Evolutionary conservation across 1,140 invertebrate genomes (phyloP).

Genomic region (Neelides sp.): DNA sequence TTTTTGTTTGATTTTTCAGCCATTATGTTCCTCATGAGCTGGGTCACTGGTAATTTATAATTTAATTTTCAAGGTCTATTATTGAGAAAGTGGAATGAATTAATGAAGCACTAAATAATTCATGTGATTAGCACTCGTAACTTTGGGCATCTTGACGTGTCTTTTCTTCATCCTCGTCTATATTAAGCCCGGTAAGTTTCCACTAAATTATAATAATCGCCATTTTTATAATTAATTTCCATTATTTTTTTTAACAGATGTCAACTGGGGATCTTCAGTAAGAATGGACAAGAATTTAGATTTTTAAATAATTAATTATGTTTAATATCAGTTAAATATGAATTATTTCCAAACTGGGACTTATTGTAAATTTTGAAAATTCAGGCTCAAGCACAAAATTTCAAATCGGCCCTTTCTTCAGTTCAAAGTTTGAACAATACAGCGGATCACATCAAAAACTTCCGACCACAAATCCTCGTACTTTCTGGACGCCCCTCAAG

Average conservation of each 20-base stretch:
- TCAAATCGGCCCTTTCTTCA: slow-evolving; percentile 43
- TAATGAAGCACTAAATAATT: slow-evolving; percentile 21
- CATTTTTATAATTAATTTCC: slow-evolving; percentile 4
- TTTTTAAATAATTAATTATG: too few relatives aligned
- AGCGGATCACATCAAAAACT: slow-evolving; percentile 51
- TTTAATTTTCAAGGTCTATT: too few relatives aligned
- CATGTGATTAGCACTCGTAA: slow-evolving; percentile 38
- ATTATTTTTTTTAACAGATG: slow-evolving; percentile 41
- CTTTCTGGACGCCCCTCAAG: slow-evolving; percentile 42
- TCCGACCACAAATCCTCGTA: slow-evolving; percentile 47
- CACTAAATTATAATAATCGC: too few relatives aligned
- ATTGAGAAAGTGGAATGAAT: neutral
- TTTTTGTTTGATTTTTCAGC: slow-evolving; percentile 81
- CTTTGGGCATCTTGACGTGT: slow-evolving; percentile 40
- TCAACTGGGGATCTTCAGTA: slow-evolving; percentile 52
- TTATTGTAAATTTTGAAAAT: too few relatives aligned
- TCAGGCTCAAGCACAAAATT: slow-evolving; percentile 47
- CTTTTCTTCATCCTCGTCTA: slow-evolving; percentile 43
- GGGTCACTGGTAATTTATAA: slow-evolving; percentile 58
- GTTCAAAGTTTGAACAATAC: slow-evolving; percentile 42
- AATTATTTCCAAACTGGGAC: too few relatives aligned
- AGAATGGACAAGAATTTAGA: too few relatives aligned
- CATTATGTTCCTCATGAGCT: slow-evolving; percentile 92
- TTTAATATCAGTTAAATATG: too few relatives aligned
- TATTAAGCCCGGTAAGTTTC: slow-evolving; percentile 28